These are phyloP conservation scores for Drosophila affinis DNA, from an alignment of 2,888 invertebrate species.

Conservation along the genomic window DNA sequence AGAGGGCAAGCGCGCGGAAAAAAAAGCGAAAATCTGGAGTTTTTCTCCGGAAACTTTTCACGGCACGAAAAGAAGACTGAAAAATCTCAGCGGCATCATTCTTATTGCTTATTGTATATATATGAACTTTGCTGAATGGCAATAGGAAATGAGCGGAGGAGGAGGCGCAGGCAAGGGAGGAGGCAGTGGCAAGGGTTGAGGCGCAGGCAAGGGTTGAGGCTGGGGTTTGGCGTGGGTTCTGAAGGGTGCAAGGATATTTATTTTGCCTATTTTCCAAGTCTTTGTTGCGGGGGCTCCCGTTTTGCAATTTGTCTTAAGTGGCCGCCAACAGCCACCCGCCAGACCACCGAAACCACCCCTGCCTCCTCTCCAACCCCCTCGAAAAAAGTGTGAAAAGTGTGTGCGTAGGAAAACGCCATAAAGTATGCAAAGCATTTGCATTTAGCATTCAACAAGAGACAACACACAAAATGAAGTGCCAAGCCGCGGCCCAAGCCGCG, in stretches of 20 bases:
- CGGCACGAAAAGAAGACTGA: slow-evolving; percentile 22
- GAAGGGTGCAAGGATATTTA: not conserved
- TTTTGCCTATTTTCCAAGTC: slow-evolving; percentile 65
- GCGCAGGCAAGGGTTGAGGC: not conserved
- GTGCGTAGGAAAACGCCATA: slow-evolving; percentile 75
- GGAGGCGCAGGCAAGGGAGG: not conserved
- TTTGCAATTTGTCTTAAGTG: slow-evolving; percentile 82
- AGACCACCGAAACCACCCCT: slow-evolving; percentile 29
- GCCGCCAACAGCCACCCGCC: slow-evolving; percentile 42
- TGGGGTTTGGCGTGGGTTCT: not conserved
- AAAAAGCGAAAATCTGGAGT: slow-evolving; percentile 41
- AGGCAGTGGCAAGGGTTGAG: not conserved
- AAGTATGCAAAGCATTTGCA: slow-evolving; percentile 83
- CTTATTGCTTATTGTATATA: slow-evolving; percentile 54
- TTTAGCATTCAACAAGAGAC: slow-evolving; percentile 80
- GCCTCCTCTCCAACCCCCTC: slow-evolving; percentile 1
- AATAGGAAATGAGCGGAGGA: slow-evolving; percentile 4
- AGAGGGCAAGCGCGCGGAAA: slow-evolving; percentile 59
- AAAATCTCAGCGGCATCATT: slow-evolving; percentile 34
- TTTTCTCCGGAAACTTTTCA: slow-evolving; percentile 56
- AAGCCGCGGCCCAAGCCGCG: slow-evolving; percentile 58
- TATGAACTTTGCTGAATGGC: slow-evolving; percentile 38
- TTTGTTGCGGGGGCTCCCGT: slow-evolving; percentile 74
- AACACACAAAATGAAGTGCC: slow-evolving; percentile 78
- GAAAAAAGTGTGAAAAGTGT: slow-evolving; percentile 69